Conservation (phyloP, 2,888 invertebrate genomes). For the Tryphoninae sp. region DNA sequence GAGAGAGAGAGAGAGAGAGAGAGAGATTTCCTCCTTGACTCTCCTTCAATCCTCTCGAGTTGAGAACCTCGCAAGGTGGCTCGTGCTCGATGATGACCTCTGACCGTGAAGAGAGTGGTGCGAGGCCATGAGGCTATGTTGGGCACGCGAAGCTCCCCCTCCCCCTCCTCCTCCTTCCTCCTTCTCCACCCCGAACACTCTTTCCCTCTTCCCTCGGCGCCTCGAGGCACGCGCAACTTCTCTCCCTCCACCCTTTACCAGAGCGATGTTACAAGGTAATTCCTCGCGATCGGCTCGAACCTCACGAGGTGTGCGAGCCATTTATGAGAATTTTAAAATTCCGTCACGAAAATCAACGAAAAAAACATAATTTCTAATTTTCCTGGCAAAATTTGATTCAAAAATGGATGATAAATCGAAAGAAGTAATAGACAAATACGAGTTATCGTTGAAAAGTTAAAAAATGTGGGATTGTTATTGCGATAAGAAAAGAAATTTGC, state of each 20-base stretch:
- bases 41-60: slow-evolving; percentile 61
- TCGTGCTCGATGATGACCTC: slow-evolving; percentile 80
- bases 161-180: slow-evolving; percentile 14
- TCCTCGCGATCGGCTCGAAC: slow-evolving; percentile 71
- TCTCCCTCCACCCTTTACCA: slow-evolving; percentile 61
- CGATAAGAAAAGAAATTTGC: background rate
- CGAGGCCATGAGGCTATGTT: slow-evolving; percentile 73
- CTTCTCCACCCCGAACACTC: slow-evolving; percentile 43
- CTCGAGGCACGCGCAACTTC: slow-evolving; percentile 79
- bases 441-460: background rate
- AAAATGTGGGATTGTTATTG: background rate
- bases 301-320: background rate
- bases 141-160: slow-evolving; percentile 77
- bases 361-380: too few species aligned
- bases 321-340: background rate
- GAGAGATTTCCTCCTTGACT: slow-evolving; percentile 5
- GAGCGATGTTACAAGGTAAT: slow-evolving; percentile 63
- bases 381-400: too few species aligned
- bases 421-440: background rate
- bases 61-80: slow-evolving; percentile 78
- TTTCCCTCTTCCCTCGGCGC: slow-evolving; percentile 67
- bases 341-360: too few species aligned
- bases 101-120: slow-evolving; percentile 79
- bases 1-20: slow-evolving; percentile 16
- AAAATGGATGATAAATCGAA: too few species aligned